Percentiles rank a stretch among this genome's conserved stretches.
phyloP scores from a whole-genome alignment of 2,113 vertebrate species.

The human region GRCh38 chr12:105900001-105900500 shows the following conservation, averaged over 20 bases:
- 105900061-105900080: neutral
- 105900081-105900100: no score
- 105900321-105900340: neutral
- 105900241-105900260: neutral
- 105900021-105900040: neutral
- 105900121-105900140: neutral
- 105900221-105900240: neutral
- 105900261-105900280: neutral
- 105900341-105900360: neutral
- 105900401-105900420: neutral
- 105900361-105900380: neutral
- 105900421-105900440: neutral
- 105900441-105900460: neutral
- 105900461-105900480: neutral
- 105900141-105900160: neutral
- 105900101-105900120: neutral
- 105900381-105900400: neutral
- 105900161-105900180: neutral
- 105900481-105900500: constrained; percentile 12
- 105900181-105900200: neutral
- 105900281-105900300: neutral
- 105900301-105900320: neutral
- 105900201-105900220: neutral
- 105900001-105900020: neutral
- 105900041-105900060: neutral